These are phyloP conservation scores for Leptopterna dolabrata DNA, from an alignment of 2,888 invertebrate species.

Conservation along the genomic window DNA sequence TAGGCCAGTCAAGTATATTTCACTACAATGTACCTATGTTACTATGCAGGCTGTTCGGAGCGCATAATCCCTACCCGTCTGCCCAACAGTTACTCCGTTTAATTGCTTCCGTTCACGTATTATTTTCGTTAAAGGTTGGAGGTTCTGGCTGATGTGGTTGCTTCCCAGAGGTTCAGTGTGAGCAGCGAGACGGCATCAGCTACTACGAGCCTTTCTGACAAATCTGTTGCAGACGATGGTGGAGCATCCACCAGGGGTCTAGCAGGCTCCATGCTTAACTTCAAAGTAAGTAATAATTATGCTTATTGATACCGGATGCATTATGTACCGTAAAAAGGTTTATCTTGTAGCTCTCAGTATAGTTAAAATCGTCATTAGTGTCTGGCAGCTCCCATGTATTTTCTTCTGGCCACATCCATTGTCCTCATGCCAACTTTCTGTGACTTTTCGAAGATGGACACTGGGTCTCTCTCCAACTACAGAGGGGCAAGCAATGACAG, in stretches of 20 bases:
- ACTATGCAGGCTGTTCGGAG: no score
- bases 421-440: no score
- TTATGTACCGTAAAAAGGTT: neutral
- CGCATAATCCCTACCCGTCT: no score
- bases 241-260: constrained; percentile 80
- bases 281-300: constrained; percentile 69
- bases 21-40: no score
- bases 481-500: constrained; percentile 57
- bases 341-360: neutral
- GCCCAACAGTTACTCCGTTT: no score
- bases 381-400: neutral
- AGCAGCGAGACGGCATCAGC: constrained; percentile 76
- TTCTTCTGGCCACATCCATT: neutral
- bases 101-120: no score
- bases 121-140: constrained; percentile 71
- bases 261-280: constrained; percentile 80
- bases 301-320: neutral
- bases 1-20: no score
- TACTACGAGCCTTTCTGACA: constrained; percentile 75
- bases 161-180: constrained; percentile 74
- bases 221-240: constrained; percentile 75
- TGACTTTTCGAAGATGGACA: constrained; percentile 64
- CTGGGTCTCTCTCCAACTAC: constrained; percentile 63
- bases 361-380: no score
- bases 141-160: constrained; percentile 79